Percentiles rank a stretch among this genome's conserved stretches.
These are phyloP conservation scores for Mobula hypostoma DNA, from an alignment of 2,113 vertebrate genomes.

Conservation along the genomic window DNA sequence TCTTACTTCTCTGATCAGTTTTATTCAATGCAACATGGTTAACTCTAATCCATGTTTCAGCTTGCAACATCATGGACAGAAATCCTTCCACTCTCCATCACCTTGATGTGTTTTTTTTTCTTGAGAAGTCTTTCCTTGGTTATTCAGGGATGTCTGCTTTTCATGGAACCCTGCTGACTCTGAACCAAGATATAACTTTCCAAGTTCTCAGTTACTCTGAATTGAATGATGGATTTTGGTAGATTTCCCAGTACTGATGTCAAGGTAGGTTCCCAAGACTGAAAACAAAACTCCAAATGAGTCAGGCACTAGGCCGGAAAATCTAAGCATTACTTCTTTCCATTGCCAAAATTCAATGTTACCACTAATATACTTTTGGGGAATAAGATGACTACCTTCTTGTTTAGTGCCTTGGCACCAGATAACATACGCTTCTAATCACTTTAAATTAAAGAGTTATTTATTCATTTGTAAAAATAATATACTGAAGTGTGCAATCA, in stretches of 20 bases:
- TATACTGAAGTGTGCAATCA: not conserved
- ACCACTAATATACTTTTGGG: not conserved
- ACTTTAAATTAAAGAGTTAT: not conserved
- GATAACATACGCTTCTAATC: not conserved
- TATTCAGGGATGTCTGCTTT: not conserved
- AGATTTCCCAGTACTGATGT: not conserved
- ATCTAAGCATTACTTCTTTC: not conserved
- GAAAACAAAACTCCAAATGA: not conserved
- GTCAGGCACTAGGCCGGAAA: not conserved
- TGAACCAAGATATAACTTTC: not conserved
- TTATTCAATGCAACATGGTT: not conserved
- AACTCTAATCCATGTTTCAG: not conserved
- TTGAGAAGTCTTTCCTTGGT: not conserved
- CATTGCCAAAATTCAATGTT: not conserved
- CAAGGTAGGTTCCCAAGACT: not conserved
- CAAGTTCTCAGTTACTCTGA: not conserved
- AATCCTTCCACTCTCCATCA: not conserved
- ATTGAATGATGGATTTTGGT: not conserved
- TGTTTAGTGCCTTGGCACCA: conserved; percentile 10
- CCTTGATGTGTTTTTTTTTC: not conserved
- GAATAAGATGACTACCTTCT: not conserved
- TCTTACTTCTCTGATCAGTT: not conserved
- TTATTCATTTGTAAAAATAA: conserved; percentile 20
- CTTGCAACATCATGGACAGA: not conserved
- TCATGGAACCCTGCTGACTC: not conserved